Evolutionary conservation across 2,797 vertebrate species (phyloP).

Genomic region (Trichosurus vulpecula): DNA sequence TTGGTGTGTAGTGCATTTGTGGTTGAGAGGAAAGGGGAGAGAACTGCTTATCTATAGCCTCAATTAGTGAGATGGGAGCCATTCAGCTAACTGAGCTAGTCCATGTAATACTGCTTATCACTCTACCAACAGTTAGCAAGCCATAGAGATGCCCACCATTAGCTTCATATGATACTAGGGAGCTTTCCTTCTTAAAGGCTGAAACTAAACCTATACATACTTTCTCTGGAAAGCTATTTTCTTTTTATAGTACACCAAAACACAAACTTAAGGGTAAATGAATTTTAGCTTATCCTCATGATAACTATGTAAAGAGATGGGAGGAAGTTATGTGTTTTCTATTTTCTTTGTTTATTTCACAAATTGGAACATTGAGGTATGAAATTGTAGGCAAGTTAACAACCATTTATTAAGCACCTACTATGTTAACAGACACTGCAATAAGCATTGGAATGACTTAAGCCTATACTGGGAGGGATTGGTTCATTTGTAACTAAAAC

Average conservation of each 20-base stretch:
- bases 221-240: background rate
- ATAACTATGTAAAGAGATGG: background rate
- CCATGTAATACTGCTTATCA: background rate
- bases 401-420: background rate
- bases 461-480: background rate
- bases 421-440: background rate
- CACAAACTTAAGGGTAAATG: background rate
- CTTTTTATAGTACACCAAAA: constrained; percentile 9
- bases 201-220: background rate
- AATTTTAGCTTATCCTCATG: background rate
- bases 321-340: background rate
- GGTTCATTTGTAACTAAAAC: background rate
- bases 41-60: background rate
- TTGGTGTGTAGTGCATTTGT: background rate
- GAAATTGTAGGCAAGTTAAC: background rate
- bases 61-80: background rate
- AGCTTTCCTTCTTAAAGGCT: constrained; percentile 11
- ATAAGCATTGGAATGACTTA: background rate
- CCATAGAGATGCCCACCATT: background rate
- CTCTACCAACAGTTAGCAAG: background rate
- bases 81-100: background rate
- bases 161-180: constrained; percentile 3
- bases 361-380: background rate
- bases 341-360: background rate
- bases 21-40: background rate